Evolutionary conservation across 2,113 vertebrate genomes (phyloP).

Genomic region (Todiramphus saurophagus): DNA sequence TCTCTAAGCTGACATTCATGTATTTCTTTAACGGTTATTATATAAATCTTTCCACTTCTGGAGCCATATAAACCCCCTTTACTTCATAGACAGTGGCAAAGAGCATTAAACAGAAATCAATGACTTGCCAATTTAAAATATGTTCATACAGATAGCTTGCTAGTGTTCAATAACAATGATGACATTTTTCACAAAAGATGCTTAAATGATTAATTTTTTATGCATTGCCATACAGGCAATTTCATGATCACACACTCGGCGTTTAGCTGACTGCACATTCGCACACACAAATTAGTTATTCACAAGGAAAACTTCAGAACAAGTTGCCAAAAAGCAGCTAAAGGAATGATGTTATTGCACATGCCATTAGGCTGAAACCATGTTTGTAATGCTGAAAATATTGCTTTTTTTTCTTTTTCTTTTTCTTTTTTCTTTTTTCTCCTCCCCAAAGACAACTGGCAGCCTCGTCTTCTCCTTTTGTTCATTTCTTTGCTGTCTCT

Average conservation of each 20-base stretch:
- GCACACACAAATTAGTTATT: background rate
- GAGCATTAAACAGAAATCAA: constrained; percentile 52
- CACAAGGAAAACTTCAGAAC: constrained; percentile 1
- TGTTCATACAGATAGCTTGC: constrained; percentile 26
- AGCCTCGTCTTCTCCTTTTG: background rate
- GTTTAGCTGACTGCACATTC: background rate
- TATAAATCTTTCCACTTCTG: constrained; percentile 44
- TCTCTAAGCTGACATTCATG: constrained; percentile 37
- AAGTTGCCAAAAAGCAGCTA: background rate
- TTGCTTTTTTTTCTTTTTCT: background rate
- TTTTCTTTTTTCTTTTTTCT: background rate
- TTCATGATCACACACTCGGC: background rate
- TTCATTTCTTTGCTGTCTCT: background rate
- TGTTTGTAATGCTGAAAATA: background rate
- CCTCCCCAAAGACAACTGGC: background rate
- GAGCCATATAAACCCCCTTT: background rate
- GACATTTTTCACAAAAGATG: background rate
- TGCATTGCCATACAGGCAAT: background rate
- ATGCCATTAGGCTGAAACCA: background rate
- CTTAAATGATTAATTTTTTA: constrained; percentile 35
- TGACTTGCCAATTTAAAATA: constrained; percentile 47
- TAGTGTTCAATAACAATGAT: background rate
- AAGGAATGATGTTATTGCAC: background rate
- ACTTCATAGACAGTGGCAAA: constrained; percentile 3
- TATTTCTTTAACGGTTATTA: constrained; percentile 66